Base-by-base conservation (phyloP, 23 tunicate species). In the Phallusia fumigata region DNA sequence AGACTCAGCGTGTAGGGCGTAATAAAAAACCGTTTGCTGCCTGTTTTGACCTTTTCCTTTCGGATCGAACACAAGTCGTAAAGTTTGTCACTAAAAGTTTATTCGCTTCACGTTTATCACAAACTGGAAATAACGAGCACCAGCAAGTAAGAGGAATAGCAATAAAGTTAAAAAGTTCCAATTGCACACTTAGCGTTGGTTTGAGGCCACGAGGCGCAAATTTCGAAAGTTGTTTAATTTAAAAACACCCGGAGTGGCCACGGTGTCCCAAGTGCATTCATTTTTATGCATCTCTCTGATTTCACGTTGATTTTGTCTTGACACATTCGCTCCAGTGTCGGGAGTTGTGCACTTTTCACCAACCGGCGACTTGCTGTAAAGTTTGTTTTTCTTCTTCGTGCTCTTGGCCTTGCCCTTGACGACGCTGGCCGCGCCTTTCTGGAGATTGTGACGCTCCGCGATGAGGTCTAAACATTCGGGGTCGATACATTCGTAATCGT, bases 241-340 rank as follows among this genome's bases (percentile, higher is more conserved):
- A 12, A 83, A 74, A n/a, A 83, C 86, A 8, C 86, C 86, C 47
- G 86, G 86, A 0, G 86, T 83, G 28, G 86, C 35, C 24, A 83
- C 79, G 1, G 79, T 74, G 21, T 74, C 72, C 86, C 86, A 83
- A 13, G 79, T 83, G 31, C 86, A 74, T n/a, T 74, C 79, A 31
- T 33, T 33, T 19, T 30, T 74, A 24, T 58, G 69, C 69, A 58
- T 58, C 28, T 58, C 69, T 58, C 69, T 22, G 3, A 58, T 58
- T 16, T 58, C 69, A 24, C 69, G 28, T 58, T 58, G 69, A 24
- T 58, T 58, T 24, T 24, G 26, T 13, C 69, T 22, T 16, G 69
- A 5, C 47, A 40, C 47, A 40, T 40, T 40, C 10, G 47, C 47
- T 10, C 8, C 10, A 58, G 69, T 8, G 28, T 58, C 13, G 16